Conservation (phyloP, 53 echinoderm and acorn worm genomes). For the Astropecten irregularis region DNA sequence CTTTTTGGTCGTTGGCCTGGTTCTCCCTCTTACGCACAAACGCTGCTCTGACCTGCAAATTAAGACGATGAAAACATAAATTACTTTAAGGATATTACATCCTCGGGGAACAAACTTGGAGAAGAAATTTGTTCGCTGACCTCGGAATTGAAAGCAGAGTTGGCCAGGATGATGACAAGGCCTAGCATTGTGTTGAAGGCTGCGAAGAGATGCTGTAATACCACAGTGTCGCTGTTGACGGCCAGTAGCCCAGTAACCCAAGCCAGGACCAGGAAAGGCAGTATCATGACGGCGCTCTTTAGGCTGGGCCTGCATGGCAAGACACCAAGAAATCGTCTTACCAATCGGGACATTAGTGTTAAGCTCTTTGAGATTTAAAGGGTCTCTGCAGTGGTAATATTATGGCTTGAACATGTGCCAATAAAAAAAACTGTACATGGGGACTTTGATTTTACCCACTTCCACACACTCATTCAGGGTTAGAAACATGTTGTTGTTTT, state of each 20-base stretch:
- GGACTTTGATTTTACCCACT: too few species aligned
- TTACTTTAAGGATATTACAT: background rate
- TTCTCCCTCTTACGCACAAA: conserved; percentile 45
- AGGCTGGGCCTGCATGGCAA: conserved; percentile 66
- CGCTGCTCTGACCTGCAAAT: conserved; percentile 12
- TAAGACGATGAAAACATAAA: background rate
- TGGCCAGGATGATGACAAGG: conserved; percentile 65
- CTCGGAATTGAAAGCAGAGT: conserved; percentile 74
- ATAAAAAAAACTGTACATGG: too few species aligned
- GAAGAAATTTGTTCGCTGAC: conserved; percentile 15
- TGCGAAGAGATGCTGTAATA: conserved; percentile 78
- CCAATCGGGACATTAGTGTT: background rate
- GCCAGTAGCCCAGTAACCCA: conserved; percentile 76
- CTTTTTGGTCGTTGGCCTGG: background rate
- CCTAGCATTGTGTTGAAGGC: conserved; percentile 76
- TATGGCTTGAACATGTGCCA: too few species aligned
- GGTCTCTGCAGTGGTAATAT: too few species aligned
- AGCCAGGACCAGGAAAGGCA: conserved; percentile 77
- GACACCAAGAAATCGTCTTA: background rate
- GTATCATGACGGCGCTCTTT: conserved; percentile 63
- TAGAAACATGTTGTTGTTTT: too few species aligned
- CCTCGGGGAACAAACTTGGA: background rate
- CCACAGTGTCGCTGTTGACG: conserved; percentile 52
- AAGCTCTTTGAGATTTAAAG: background rate
- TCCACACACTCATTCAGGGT: too few species aligned